These are phyloP conservation scores for Alcedo atthis DNA, from an alignment of 2,797 vertebrate genomes.

Conservation along the genomic window DNA sequence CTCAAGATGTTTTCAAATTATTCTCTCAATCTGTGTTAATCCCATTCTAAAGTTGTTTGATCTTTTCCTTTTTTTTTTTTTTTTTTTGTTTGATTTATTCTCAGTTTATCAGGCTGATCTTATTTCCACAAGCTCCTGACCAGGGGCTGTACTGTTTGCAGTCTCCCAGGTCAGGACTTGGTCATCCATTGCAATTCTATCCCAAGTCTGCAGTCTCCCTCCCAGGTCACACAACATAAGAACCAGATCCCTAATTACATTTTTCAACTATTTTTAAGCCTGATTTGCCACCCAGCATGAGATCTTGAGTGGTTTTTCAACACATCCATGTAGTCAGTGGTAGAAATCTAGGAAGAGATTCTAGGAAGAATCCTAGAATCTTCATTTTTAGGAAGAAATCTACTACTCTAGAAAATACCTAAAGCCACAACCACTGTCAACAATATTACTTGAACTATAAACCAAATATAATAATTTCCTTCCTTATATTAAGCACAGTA, in stretches of 20 bases:
- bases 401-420: background rate
- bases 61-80: background rate
- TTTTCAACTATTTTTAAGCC: background rate
- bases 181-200: background rate
- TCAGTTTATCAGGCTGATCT: background rate
- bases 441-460: background rate
- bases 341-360: background rate
- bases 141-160: background rate
- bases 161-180: background rate
- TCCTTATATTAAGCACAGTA: background rate
- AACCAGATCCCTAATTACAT: background rate
- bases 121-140: background rate
- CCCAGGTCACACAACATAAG: fast-evolving
- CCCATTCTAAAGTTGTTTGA: background rate
- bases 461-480: background rate
- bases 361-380: too few relatives aligned
- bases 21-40: background rate
- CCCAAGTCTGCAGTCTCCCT: background rate
- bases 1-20: background rate
- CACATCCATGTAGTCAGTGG: background rate
- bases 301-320: background rate
- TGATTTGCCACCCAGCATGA: background rate
- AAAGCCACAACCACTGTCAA: background rate
- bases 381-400: too few relatives aligned
- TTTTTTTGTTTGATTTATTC: background rate